A percentile compares a stretch with the other conserved stretches of the same genome.
phyloP scores from a whole-genome alignment of 2,113 vertebrate species.

The Diadophis punctatus region DNA sequence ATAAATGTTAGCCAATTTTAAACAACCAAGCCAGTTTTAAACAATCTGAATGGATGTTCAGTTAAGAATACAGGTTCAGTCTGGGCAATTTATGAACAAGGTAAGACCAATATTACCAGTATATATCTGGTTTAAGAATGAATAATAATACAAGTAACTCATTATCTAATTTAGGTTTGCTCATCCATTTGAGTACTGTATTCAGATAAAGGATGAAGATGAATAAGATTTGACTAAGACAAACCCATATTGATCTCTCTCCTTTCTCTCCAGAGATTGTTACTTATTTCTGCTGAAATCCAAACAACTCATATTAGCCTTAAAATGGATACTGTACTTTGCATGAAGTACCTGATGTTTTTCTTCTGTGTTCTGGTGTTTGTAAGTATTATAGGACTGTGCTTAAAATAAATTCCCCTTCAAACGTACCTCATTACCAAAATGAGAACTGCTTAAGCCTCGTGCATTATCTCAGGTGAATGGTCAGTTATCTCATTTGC shows the following conservation, averaged over 20 bases:
- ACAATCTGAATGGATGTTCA: background rate
- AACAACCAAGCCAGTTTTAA: background rate
- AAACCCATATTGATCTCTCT: rapidly evolving
- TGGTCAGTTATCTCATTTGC: background rate
- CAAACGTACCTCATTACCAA: background rate
- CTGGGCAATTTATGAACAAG: background rate
- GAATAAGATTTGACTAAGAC: background rate
- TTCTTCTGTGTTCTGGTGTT: conserved; percentile 63
- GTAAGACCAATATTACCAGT: background rate
- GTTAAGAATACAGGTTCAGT: background rate
- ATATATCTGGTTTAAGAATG: background rate
- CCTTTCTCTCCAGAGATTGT: background rate
- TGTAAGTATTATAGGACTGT: conserved; percentile 52
- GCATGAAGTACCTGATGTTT: conserved; percentile 66
- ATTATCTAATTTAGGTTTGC: background rate
- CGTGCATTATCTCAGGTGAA: background rate
- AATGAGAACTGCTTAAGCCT: background rate
- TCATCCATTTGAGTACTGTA: background rate
- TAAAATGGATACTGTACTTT: conserved; percentile 51
- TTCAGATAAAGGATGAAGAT: background rate
- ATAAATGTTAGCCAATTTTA: background rate
- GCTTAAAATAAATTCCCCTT: background rate
- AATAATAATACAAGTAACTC: background rate
- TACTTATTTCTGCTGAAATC: background rate
- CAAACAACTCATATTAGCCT: rapidly evolving